phyloP scores from a whole-genome alignment of 2,113 vertebrate species.

The Notiomystis cincta region DNA sequence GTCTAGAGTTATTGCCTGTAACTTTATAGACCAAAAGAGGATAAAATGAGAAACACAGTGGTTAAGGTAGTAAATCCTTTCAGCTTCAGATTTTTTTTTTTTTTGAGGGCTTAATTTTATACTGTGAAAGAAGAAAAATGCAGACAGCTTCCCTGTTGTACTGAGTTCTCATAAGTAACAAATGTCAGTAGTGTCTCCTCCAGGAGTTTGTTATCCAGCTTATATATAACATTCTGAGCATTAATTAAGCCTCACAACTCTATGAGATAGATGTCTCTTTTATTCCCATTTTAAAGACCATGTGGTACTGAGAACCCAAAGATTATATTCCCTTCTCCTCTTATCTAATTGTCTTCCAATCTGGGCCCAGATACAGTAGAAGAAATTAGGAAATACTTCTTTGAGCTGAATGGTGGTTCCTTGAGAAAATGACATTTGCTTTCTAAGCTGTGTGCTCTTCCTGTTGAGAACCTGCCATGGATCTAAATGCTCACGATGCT shows the following conservation, averaged over 20 bases:
- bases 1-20: background rate
- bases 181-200: background rate
- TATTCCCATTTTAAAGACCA: background rate
- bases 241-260: background rate
- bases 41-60: background rate
- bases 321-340: background rate
- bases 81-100: background rate
- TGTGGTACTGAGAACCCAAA: background rate
- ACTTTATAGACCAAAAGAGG: background rate
- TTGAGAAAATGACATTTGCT: background rate
- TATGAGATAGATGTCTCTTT: background rate
- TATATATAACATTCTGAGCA: background rate
- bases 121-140: background rate
- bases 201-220: background rate
- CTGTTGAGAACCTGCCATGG: background rate
- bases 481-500: background rate
- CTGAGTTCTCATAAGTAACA: background rate
- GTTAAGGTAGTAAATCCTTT: background rate
- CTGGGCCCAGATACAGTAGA: background rate
- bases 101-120: background rate
- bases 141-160: background rate
- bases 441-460: background rate
- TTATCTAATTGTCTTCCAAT: background rate
- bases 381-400: background rate
- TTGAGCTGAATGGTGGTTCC: background rate